phyloP scores from a whole-genome alignment of 2,113 vertebrate species.

The Periophthalmodon schlosseri region DNA sequence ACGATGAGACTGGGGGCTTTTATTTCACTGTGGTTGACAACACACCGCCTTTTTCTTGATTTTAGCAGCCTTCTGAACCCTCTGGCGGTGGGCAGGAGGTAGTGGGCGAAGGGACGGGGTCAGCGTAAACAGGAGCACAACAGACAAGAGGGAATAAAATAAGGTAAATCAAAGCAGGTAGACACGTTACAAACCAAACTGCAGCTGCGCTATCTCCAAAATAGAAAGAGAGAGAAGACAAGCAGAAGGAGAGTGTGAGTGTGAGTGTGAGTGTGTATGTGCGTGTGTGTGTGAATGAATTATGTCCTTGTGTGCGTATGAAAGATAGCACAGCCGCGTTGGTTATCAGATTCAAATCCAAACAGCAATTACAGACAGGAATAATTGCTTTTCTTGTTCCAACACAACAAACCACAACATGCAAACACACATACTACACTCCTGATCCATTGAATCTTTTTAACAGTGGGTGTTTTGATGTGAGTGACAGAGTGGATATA shows the following conservation, averaged over 20 bases:
- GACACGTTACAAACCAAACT: slow-evolving; percentile 62
- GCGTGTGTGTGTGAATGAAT: slow-evolving; percentile 4
- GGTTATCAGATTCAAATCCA: slow-evolving; percentile 61
- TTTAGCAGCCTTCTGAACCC: slow-evolving; percentile 99
- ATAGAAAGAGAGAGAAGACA: slow-evolving; percentile 22
- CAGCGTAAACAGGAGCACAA: slow-evolving; percentile 71
- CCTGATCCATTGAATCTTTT: slow-evolving; percentile 11
- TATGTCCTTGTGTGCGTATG: slow-evolving; percentile 8
- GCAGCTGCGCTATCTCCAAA: slow-evolving; percentile 47
- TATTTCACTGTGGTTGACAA: slow-evolving; percentile 75
- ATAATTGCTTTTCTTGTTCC: slow-evolving; percentile 60
- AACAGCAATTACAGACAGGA: slow-evolving; percentile 68
- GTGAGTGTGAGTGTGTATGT: background rate
- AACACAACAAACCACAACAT: slow-evolving; percentile 54
- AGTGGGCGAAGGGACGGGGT: slow-evolving; percentile 66
- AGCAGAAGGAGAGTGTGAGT: background rate
- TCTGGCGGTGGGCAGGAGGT: slow-evolving; percentile 82
- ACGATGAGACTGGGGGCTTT: slow-evolving; percentile 49
- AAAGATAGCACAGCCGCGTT: slow-evolving; percentile 56
- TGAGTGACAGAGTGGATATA: background rate
- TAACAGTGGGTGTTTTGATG: background rate
- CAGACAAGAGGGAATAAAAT: slow-evolving; percentile 66
- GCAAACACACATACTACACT: slow-evolving; percentile 51
- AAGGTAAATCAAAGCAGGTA: slow-evolving; percentile 69
- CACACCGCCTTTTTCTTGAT: slow-evolving; percentile 99